These are phyloP conservation scores for Craniophora ligustri DNA, from an alignment of 2,888 invertebrate genomes.

Conservation along the genomic window DNA sequence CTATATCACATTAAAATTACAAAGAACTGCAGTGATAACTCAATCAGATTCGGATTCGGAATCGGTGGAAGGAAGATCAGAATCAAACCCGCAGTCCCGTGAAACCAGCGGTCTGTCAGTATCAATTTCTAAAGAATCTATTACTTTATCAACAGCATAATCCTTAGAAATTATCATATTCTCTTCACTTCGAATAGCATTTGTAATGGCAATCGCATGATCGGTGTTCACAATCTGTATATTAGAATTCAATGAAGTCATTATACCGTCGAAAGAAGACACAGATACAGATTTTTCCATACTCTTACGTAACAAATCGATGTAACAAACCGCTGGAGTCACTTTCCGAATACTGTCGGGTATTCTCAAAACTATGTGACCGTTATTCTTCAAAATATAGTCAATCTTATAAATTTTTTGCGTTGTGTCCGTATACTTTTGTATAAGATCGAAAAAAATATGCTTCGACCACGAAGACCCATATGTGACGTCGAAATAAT, in stretches of 20 bases:
- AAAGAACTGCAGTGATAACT: not conserved
- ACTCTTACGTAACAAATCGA: slow-evolving; percentile 14
- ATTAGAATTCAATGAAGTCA: not conserved
- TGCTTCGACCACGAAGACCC: slow-evolving; percentile 51
- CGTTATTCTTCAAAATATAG: slow-evolving; percentile 1
- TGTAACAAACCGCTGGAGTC: slow-evolving; percentile 23
- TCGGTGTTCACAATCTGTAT: slow-evolving; percentile 1
- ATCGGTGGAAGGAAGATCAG: slow-evolving; percentile 17
- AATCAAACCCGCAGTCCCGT: slow-evolving; percentile 7
- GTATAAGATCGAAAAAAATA: slow-evolving; percentile 52
- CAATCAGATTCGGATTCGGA: slow-evolving; percentile 26
- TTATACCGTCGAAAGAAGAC: not conserved
- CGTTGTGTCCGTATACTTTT: slow-evolving; percentile 46
- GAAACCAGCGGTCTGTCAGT: accelerated
- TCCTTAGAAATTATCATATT: not conserved
- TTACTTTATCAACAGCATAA: not conserved
- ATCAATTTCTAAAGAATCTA: slow-evolving; percentile 16
- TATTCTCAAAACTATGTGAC: slow-evolving; percentile 30
- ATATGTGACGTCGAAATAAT: slow-evolving; percentile 53
- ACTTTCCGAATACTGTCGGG: slow-evolving; percentile 27
- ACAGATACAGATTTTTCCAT: too few relatives aligned
- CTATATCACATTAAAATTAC: not conserved
- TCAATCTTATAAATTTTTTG: slow-evolving; percentile 17
- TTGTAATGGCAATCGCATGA: not conserved
- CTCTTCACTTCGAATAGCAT: slow-evolving; percentile 11